Percentiles rank a stretch among this genome's conserved stretches.
Conservation (phyloP, 2,113 vertebrate genomes). For the Oryzias javanicus region DNA sequence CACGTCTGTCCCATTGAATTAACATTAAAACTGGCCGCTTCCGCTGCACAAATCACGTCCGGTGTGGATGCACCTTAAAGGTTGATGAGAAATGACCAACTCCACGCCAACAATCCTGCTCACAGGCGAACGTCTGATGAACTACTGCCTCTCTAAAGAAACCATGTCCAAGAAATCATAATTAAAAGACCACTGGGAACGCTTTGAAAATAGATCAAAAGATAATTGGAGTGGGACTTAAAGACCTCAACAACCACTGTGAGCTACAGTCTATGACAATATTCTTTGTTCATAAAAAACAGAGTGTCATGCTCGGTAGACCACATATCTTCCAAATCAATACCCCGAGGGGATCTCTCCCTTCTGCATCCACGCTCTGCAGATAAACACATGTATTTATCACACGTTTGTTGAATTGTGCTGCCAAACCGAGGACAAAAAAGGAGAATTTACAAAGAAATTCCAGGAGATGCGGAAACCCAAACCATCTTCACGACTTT, state of each 20-base stretch:
- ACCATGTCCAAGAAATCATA: no score
- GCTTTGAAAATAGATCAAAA: no score
- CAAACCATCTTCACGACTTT: conserved; percentile 27
- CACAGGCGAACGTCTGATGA: no score
- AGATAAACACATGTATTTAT: conserved; percentile 12
- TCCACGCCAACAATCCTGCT: no score
- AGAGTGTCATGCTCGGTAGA: conserved; percentile 49
- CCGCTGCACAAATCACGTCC: no score
- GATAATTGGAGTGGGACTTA: no score
- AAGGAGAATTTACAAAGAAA: conserved; percentile 16
- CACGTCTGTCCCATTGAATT: no score
- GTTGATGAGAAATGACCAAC: no score
- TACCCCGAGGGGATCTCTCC: conserved; percentile 41
- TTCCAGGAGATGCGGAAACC: conserved; percentile 20
- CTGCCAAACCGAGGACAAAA: conserved; percentile 7
- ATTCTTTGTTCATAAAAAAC: conserved; percentile 31
- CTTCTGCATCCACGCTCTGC: conserved; percentile 6
- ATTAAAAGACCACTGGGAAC: no score
- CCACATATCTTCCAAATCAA: conserved; percentile 55
- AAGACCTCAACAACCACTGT: not conserved
- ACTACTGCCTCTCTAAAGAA: no score
- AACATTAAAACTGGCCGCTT: no score
- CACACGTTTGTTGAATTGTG: conserved; percentile 8
- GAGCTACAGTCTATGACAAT: conserved; percentile 27
- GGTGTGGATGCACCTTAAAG: no score